These are phyloP conservation scores for Automeris io DNA, from an alignment of 2,888 invertebrate genomes.

Conservation along the genomic window DNA sequence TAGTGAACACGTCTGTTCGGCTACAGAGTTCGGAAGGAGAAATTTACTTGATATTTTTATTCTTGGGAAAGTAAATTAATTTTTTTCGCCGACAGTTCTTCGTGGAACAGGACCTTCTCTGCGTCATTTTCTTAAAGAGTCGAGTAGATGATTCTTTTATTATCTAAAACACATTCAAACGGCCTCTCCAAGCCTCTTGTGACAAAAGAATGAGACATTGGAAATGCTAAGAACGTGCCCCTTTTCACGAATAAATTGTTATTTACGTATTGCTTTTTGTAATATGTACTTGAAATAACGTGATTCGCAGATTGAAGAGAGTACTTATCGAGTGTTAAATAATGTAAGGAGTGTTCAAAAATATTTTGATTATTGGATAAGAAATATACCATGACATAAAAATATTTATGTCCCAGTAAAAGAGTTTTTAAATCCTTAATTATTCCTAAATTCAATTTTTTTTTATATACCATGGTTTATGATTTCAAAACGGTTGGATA, in stretches of 20 bases:
- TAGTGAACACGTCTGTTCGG: too few relatives aligned
- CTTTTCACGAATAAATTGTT: slow-evolving; percentile 34
- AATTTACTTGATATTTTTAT: too few relatives aligned
- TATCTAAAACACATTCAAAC: slow-evolving; percentile 55
- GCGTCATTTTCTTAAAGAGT: slow-evolving; percentile 35
- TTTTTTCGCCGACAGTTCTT: slow-evolving; percentile 1
- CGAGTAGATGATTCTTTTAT: slow-evolving; percentile 53
- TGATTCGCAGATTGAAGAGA: slow-evolving; percentile 7
- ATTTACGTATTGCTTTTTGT: slow-evolving; percentile 46
- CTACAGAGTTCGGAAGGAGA: too few relatives aligned
- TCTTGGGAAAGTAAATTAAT: too few relatives aligned
- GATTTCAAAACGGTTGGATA: too few relatives aligned
- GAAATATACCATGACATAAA: too few relatives aligned
- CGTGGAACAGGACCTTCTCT: slow-evolving; percentile 16
- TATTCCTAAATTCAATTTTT: too few relatives aligned
- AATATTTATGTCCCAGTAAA: too few relatives aligned
- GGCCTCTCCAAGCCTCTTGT: slow-evolving; percentile 42
- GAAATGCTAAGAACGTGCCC: slow-evolving; percentile 48
- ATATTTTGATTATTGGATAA: too few relatives aligned
- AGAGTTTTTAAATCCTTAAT: too few relatives aligned
- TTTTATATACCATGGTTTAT: too few relatives aligned
- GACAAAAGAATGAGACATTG: slow-evolving; percentile 48
- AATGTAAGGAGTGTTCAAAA: neutral
- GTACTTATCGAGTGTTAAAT: slow-evolving; percentile 4
- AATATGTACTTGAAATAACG: slow-evolving; percentile 11